phyloP scores from a whole-genome alignment of 2,797 vertebrate genomes.

The Trematomus bernacchii region DNA sequence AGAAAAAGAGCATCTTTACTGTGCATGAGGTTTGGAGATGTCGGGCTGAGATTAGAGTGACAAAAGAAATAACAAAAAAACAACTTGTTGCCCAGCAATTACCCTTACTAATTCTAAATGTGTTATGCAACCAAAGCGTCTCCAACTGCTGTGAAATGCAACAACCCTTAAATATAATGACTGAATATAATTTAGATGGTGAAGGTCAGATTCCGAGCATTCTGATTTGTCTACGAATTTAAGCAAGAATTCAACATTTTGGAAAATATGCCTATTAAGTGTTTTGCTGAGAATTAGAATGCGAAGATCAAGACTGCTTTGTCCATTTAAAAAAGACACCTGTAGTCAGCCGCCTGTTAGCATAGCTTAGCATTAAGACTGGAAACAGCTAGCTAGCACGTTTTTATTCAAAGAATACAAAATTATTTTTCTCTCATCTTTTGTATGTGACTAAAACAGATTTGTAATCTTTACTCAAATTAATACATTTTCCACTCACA shows the following conservation, averaged over 20 bases:
- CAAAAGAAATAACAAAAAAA: slow-evolving; percentile 27
- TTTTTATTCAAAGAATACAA: background rate
- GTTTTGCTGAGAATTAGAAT: background rate
- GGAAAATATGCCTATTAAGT: background rate
- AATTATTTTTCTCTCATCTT: background rate
- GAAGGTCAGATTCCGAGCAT: slow-evolving; percentile 15
- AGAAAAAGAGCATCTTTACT: slow-evolving; percentile 71
- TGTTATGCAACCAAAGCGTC: slow-evolving; percentile 33
- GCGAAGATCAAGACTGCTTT: background rate
- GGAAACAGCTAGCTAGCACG: background rate
- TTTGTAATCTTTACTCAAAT: background rate
- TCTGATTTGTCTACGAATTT: background rate
- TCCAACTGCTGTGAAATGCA: slow-evolving; percentile 9
- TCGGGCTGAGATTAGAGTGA: slow-evolving; percentile 51
- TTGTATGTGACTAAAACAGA: background rate
- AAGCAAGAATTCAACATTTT: slow-evolving; percentile 1
- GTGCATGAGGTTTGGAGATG: slow-evolving; percentile 74
- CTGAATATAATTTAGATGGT: slow-evolving; percentile 32
- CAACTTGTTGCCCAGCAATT: slow-evolving; percentile 36
- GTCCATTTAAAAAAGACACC: background rate
- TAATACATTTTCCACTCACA: background rate
- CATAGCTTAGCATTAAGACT: slow-evolving; percentile 2
- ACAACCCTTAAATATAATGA: slow-evolving; percentile 9
- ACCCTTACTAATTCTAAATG: slow-evolving; percentile 54
- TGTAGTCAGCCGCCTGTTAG: slow-evolving; percentile 3